Base-by-base conservation (phyloP, 2,888 invertebrate genomes). In the Tetanocera ferruginea region DNA sequence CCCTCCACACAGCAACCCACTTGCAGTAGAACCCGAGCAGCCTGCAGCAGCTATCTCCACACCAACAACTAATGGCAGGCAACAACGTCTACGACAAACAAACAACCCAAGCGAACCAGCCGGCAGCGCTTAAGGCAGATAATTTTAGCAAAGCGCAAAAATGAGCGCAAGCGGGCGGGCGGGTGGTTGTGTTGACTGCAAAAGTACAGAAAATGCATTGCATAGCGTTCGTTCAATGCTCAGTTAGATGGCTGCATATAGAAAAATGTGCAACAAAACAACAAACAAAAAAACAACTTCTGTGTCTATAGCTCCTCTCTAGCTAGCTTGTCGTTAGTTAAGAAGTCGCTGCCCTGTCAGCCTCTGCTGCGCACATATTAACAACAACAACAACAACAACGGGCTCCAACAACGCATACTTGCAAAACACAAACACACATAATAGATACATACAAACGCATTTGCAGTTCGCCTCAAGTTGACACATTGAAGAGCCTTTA, bases 161-260 rank as follows among this genome's bases (percentile, higher is more conserved):
- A 31, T 51, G 70, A 52, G 71, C 11, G 17, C 23, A 57, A n/a
- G 23, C n/a, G 52, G 14, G 49, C 14, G 23, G n/a, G 14, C 43
- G 60, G 60, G 19, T 19, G 25, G 66, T 23, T n/a, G 57, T 49
- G 62, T 37, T 66, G 71, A 25, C 52, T 11, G 43, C 8, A 37
- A 37, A 74, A 71, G 28, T 62, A 52, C 49, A 34, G 17, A 31
- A 17, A 28, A 57, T 19, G 57, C 64, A 69, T 62, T 70, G 81
- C 83, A 84, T 84, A 83, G 60, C 31, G 34, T 23, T 28, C 9
- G 19, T 19, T 57, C 57, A 72, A 57, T 37, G 49, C 71, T 55
- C 76, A 69, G 60, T 69, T 76, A 76, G 69, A 76, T 69, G 69
- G 69, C 76, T 76, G 76, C 76, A 76, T 57, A 49, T 69, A 67